Percentiles rank a stretch among this genome's conserved stretches.
phyloP scores from a whole-genome alignment of 2,113 vertebrate genomes.

The Tetrax tetrax region DNA sequence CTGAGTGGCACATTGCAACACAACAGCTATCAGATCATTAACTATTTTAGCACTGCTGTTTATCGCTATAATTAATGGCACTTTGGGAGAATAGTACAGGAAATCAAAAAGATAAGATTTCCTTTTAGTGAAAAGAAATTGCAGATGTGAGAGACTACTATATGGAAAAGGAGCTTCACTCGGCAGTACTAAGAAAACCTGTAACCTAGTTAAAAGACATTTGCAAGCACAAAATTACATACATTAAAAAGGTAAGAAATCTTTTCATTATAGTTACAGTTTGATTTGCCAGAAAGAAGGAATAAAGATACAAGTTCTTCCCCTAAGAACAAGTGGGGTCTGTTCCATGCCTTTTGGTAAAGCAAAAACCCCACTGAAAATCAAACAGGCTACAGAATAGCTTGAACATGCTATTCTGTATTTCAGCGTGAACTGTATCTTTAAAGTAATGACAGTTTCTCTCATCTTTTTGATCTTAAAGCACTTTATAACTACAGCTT shows the following conservation, averaged over 20 bases:
- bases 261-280: neutral
- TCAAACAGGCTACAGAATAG: neutral
- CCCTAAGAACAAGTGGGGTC: neutral
- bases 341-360: neutral
- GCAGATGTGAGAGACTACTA: neutral
- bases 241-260: neutral
- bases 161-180: neutral
- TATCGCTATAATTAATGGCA: neutral
- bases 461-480: neutral
- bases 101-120: conserved; percentile 27
- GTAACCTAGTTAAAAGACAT: conserved; percentile 12
- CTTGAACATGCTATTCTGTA: neutral
- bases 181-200: neutral
- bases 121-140: conserved; percentile 15
- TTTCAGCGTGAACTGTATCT: conserved; percentile 7
- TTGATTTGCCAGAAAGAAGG: neutral
- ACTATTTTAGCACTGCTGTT: neutral
- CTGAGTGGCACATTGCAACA: neutral
- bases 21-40: neutral
- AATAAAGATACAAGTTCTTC: neutral
- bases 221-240: neutral
- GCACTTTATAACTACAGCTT: conserved; percentile 39
- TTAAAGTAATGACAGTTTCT: conserved; percentile 27
- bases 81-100: neutral
- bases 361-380: neutral